A percentile compares a stretch with the other conserved stretches of the same genome.
Conservation (phyloP, 2,797 vertebrate species). For the Sebastes flavidus region DNA sequence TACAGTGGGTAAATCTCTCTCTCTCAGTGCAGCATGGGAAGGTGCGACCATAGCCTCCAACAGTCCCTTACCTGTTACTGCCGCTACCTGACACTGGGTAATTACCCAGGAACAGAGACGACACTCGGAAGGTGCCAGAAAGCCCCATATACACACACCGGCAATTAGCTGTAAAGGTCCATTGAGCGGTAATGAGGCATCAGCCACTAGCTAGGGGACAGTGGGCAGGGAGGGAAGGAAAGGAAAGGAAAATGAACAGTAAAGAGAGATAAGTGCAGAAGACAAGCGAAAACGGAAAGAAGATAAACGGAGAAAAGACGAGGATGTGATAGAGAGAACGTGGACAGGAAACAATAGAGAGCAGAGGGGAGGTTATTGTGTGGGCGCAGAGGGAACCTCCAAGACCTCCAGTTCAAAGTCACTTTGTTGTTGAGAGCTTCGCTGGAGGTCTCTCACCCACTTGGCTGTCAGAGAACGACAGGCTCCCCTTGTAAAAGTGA, state of each 20-base stretch:
- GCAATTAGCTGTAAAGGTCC: conserved; percentile 66
- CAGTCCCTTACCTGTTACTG: conserved; percentile 47
- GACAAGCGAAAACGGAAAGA: background rate
- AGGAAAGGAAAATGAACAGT: conserved; percentile 33
- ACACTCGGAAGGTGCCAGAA: conserved; percentile 45
- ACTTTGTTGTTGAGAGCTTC: conserved; percentile 56
- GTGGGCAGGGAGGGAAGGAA: background rate
- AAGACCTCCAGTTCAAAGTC: conserved; percentile 58
- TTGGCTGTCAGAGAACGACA: conserved; percentile 59
- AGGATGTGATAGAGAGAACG: background rate
- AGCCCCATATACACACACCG: conserved; percentile 44
- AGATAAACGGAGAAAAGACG: background rate
- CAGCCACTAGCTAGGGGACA: conserved; percentile 8
- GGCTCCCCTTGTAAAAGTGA: conserved; percentile 40
- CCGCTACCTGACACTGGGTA: conserved; percentile 49
- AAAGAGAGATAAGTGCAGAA: conserved; percentile 64
- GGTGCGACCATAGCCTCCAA: background rate
- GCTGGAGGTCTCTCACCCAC: conserved; percentile 61
- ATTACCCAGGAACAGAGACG: conserved; percentile 56
- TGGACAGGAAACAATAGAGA: conserved; percentile 11
- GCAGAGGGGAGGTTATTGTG: background rate
- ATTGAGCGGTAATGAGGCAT: conserved; percentile 56
- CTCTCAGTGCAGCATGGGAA: background rate
- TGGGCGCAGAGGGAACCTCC: conserved; percentile 23
- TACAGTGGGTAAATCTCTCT: background rate